Conservation (phyloP, 2,113 vertebrate genomes). For the Lynx canadensis region DNA sequence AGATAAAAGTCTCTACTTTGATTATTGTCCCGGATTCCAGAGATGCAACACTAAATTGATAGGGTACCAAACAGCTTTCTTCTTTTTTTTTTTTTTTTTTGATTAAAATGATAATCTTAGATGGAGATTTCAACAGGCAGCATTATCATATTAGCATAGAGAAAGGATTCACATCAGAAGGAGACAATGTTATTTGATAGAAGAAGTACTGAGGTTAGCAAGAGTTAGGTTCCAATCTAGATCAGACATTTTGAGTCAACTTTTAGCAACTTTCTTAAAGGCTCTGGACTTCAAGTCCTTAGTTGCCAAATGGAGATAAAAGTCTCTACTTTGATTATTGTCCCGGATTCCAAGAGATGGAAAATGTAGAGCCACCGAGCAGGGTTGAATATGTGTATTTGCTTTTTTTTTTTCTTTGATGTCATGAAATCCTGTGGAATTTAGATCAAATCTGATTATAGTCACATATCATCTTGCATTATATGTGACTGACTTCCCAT, state of each 20-base stretch:
- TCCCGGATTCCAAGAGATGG: not conserved
- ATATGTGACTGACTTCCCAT: not conserved
- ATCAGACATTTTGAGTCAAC: not conserved
- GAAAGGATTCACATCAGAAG: not conserved
- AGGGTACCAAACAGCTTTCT: not conserved
- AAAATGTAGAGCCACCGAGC: not conserved
- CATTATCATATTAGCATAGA: not conserved
- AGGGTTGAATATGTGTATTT: not conserved
- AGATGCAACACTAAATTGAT: conserved; percentile 53
- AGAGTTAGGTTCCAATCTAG: not conserved
- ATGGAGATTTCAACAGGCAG: not conserved
- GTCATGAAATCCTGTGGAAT: not conserved
- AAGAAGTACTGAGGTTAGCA: not conserved
- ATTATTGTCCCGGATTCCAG: not conserved
- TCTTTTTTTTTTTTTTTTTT: conserved; percentile 16
- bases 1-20: not conserved
- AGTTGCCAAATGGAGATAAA: not conserved
- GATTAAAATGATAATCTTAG: not conserved
- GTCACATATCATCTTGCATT: not conserved
- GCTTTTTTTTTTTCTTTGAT: not conserved
- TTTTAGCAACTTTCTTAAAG: not conserved
- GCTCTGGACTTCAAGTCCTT: not conserved
- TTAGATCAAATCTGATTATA: not conserved
- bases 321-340: not conserved
- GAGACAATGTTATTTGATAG: not conserved